A percentile compares a stretch with the other conserved stretches of the same genome.
Evolutionary conservation across 2,888 invertebrate species (phyloP).

Genomic region (Brassicogethes aeneus): DNA sequence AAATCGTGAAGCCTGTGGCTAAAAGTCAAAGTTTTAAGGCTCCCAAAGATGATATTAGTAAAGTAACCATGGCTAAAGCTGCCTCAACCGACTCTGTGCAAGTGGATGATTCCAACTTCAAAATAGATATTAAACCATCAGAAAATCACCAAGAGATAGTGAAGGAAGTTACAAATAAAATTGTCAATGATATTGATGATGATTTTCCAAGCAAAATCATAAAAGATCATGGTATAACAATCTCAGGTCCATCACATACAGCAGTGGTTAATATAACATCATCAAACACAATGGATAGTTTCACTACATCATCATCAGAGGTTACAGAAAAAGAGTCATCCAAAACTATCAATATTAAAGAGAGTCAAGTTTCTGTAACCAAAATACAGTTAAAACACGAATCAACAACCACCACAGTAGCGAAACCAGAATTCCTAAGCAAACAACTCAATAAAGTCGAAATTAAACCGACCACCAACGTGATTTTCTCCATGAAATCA

Average conservation of each 20-base stretch:
- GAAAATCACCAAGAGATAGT: constrained; percentile 10
- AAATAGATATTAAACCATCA: constrained; percentile 6
- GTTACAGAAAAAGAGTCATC: constrained; percentile 18
- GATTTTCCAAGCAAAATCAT: neutral
- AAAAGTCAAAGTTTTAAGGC: constrained; percentile 65
- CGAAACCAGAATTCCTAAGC: constrained; percentile 59
- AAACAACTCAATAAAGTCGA: constrained; percentile 65
- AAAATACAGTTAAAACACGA: constrained; percentile 51
- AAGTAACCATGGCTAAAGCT: constrained; percentile 26
- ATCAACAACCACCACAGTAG: constrained; percentile 28
- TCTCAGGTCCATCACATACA: constrained; percentile 35
- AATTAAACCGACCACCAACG: constrained; percentile 50
- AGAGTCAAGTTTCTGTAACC: constrained; percentile 45
- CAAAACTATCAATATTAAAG: constrained; percentile 24
- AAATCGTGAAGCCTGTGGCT: constrained; percentile 34
- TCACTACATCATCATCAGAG: neutral
- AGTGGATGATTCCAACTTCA: constrained; percentile 40
- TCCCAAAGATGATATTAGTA: constrained; percentile 34
- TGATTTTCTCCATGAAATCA: constrained; percentile 54
- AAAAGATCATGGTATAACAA: constrained; percentile 20
- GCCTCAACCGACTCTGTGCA: constrained; percentile 51
- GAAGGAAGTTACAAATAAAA: constrained; percentile 4
- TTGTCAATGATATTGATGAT: neutral
- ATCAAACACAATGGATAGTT: neutral
- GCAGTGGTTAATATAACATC: constrained; percentile 26